Base-by-base conservation (phyloP, 1,140 invertebrate species). In the Pseudomyrmex pallidus region DNA sequence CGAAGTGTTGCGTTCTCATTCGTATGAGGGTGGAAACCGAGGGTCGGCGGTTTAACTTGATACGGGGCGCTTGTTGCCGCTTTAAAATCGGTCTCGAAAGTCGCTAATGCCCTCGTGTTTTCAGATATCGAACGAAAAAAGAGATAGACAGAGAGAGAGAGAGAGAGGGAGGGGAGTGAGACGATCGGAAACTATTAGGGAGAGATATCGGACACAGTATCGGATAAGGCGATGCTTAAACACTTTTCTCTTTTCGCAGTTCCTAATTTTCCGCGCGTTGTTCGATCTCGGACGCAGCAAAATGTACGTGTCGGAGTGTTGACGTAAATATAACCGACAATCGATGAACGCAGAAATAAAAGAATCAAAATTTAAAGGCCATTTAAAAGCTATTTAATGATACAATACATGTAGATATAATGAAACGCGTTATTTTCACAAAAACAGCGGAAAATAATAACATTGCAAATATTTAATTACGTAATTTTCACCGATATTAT, bases 71-170 rank as follows among this genome's bases (percentile, higher is more conserved):
- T 76, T 74, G 83, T 82, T 74, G 48, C 59, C 54, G 78, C 84
- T 91, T 90, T 90, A 90, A 91, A 91, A 90, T 68, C 77, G 77
- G 76, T 86, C 82, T 85, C 50, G 83, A 89, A 91, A 91, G 85
- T 91, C 85, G 89, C 85, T 90, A 88, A 88, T 87, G 89, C 48
- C 83, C 54, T 73, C 83, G 68, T 90, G 87, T 87, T 90, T 83
- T 46, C 54, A 9, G 84, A 86, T 86, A 80, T 84, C 74, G 74
- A 67, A 85, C 66, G 68, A 63, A 4, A 17, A 52, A 20, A 44
- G 61, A 9, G n/a, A 17, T 35, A 20, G 17, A 12, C 5, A 57
- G 13, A 4, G 52, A 17, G 61, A 52, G 35, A 7, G 17, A 2
- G 54, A 25, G 9, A 10, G 59, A 7, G 48, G 7, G n/a, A 2